phyloP scores from a whole-genome alignment of 2,797 vertebrate genomes.

The Loriculus beryllinus region DNA sequence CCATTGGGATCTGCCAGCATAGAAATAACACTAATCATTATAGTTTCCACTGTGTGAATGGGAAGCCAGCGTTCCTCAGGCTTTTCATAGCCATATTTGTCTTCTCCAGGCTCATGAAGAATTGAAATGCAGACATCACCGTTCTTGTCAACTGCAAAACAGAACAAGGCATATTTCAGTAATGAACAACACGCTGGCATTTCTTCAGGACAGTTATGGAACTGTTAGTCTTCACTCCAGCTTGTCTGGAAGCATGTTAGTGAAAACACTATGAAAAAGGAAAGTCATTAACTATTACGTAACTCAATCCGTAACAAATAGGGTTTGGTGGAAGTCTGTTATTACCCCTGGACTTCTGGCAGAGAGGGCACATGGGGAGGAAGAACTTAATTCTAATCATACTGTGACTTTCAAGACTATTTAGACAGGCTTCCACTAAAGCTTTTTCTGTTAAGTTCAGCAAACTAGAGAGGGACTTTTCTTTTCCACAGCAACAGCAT shows the following conservation, averaged over 20 bases:
- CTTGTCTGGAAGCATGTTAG: neutral
- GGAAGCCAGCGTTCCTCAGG: conserved; percentile 99
- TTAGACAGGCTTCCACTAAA: neutral
- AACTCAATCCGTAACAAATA: neutral
- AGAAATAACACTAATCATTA: conserved; percentile 99
- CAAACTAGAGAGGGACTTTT: neutral
- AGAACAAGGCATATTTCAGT: conserved; percentile 51
- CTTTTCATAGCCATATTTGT: conserved; percentile 99
- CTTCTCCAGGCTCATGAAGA: conserved; percentile 97
- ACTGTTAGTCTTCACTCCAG: neutral
- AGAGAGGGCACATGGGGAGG: neutral
- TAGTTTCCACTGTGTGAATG: conserved; percentile 99
- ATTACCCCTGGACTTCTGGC: neutral
- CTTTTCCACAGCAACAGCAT: neutral
- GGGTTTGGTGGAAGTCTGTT: neutral
- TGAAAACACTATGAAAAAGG: neutral
- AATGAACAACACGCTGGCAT: neutral
- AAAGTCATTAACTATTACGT: neutral
- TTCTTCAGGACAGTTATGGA: neutral
- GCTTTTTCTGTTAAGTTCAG: neutral
- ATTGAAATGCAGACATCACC: conserved; percentile 99
- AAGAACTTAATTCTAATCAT: neutral
- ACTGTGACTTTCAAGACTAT: neutral
- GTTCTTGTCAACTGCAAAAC: conserved; percentile 91
- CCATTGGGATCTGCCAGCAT: conserved; percentile 99